Conservation (phyloP, 2,797 vertebrate species). For the Columba guinea region DNA sequence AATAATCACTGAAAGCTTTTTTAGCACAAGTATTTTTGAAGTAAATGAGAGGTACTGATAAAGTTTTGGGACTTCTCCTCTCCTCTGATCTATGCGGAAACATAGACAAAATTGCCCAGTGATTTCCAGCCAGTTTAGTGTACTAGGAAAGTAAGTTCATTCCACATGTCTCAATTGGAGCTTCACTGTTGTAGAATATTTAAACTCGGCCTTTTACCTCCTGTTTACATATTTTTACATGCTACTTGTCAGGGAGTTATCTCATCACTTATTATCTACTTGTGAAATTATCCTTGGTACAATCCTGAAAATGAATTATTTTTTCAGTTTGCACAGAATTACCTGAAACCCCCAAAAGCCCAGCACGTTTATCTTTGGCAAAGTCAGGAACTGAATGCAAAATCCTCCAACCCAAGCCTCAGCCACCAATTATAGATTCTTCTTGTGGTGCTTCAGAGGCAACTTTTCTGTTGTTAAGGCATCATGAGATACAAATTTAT, state of each 20-base stretch:
- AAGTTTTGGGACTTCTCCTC: not conserved
- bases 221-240: not conserved
- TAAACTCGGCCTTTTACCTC: not conserved
- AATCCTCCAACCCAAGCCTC: not conserved
- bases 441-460: not conserved
- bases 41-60: not conserved
- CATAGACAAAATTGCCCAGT: not conserved
- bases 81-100: not conserved
- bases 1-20: not conserved
- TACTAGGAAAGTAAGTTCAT: not conserved
- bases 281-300: not conserved
- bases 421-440: not conserved
- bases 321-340: not conserved
- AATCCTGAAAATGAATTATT: not conserved
- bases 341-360: not conserved
- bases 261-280: not conserved
- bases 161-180: not conserved
- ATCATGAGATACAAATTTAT: not conserved
- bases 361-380: not conserved
- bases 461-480: not conserved
- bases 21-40: not conserved
- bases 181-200: not conserved
- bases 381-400: not conserved
- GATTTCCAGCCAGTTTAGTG: not conserved
- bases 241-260: not conserved